A percentile compares a stretch with the other conserved stretches of the same genome.
phyloP scores from a whole-genome alignment of 2,113 vertebrate genomes.

The Sorex fumeus region DNA sequence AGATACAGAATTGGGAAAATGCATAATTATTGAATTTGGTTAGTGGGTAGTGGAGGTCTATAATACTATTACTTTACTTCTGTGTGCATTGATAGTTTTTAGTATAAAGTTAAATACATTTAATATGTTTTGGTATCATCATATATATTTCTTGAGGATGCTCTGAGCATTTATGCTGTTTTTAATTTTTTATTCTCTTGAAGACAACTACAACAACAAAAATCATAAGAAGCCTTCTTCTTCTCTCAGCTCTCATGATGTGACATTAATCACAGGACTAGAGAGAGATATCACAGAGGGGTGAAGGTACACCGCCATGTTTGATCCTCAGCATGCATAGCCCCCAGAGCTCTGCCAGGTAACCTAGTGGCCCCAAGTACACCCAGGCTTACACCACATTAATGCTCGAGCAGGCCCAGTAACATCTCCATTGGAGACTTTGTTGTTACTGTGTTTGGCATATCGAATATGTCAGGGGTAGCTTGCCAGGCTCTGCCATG shows the following conservation, averaged over 20 bases:
- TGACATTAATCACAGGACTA: neutral
- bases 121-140: neutral
- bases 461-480: too few relatives aligned
- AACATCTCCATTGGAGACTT: too few relatives aligned
- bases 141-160: conserved; percentile 38
- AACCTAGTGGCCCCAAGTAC: too few relatives aligned
- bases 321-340: too few relatives aligned
- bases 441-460: too few relatives aligned
- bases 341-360: too few relatives aligned
- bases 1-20: neutral
- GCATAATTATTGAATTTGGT: neutral
- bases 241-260: neutral
- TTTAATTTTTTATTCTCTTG: neutral
- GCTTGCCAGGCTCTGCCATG: too few relatives aligned
- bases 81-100: neutral
- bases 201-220: neutral
- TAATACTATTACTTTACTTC: neutral
- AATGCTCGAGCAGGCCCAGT: too few relatives aligned
- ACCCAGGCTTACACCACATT: too few relatives aligned
- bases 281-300: too few relatives aligned
- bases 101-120: neutral
- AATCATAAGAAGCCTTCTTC: neutral
- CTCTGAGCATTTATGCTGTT: neutral
- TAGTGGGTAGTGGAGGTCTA: neutral
- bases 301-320: too few relatives aligned